Percentiles rank a stretch among this genome's conserved stretches.
Conservation (phyloP, 2,113 vertebrate species). For the Odocoileus hemionus region DNA sequence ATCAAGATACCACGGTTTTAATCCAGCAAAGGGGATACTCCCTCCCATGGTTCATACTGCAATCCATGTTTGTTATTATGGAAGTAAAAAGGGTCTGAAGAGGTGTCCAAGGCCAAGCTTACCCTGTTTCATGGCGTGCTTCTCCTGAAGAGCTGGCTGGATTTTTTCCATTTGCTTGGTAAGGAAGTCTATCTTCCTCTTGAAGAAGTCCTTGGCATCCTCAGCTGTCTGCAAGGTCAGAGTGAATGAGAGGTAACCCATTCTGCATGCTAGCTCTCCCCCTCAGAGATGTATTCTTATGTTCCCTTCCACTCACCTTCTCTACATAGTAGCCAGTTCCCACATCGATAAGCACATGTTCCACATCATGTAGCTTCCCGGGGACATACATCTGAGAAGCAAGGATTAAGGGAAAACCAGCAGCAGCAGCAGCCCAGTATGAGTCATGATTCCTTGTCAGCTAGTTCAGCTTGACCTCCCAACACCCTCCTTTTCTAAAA, state of each 20-base stretch:
- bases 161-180: conserved; percentile 97
- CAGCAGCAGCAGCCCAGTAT: background rate
- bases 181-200: conserved; percentile 93
- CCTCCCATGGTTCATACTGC: background rate
- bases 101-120: background rate
- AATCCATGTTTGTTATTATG: background rate
- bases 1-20: background rate
- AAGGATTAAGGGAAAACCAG: conserved; percentile 79
- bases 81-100: background rate
- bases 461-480: background rate
- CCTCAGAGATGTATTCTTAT: background rate
- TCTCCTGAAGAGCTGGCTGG: conserved; percentile 93
- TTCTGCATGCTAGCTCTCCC: background rate
- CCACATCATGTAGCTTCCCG: conserved; percentile 89
- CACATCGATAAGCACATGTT: conserved; percentile 89
- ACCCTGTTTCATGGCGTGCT: conserved; percentile 94
- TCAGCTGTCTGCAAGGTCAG: conserved; percentile 82
- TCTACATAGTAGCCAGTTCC: conserved; percentile 96
- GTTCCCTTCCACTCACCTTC: conserved; percentile 82
- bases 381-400: conserved; percentile 92
- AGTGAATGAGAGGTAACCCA: background rate
- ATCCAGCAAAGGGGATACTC: background rate
- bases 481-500: conserved; percentile 6
- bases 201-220: conserved; percentile 91
- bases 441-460: background rate